These are phyloP conservation scores for Neelides folsomi DNA, from an alignment of 2,888 invertebrate genomes.

Conservation along the genomic window DNA sequence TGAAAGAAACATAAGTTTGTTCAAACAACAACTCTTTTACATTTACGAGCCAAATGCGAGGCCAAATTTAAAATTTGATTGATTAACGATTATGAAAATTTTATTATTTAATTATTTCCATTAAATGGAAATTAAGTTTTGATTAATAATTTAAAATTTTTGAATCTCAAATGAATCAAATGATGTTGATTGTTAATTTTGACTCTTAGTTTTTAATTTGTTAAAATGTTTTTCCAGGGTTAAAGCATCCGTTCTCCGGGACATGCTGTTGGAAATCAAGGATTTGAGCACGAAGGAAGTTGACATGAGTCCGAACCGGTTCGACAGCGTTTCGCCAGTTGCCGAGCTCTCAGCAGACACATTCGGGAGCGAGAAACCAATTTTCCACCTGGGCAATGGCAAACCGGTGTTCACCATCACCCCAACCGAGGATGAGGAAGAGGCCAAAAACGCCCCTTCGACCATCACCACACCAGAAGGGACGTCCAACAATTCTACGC, in stretches of 20 bases:
- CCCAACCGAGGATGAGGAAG: constrained; percentile 15
- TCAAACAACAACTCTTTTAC: too few species aligned
- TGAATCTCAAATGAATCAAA: too few species aligned
- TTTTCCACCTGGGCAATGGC: constrained; percentile 8
- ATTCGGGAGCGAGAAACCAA: constrained; percentile 4
- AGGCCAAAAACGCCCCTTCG: too few species aligned
- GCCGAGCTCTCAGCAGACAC: constrained; percentile 8
- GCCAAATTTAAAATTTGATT: too few species aligned
- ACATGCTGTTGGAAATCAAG: constrained; percentile 31
- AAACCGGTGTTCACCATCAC: constrained; percentile 28
- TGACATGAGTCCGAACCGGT: constrained; percentile 14
- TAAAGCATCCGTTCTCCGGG: constrained; percentile 25
- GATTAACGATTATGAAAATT: too few species aligned
- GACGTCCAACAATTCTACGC: constrained; percentile 5
- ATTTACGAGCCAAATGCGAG: too few species aligned
- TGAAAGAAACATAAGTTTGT: too few species aligned
- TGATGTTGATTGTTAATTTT: too few species aligned
- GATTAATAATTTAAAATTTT: too few species aligned
- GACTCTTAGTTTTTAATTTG: background rate
- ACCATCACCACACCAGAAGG: too few species aligned
- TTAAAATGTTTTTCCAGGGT: constrained; percentile 18
- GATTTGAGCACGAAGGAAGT: constrained; percentile 27
- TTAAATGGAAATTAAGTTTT: too few species aligned
- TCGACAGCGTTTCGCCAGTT: constrained; percentile 7
- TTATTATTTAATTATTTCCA: too few species aligned